phyloP scores from a whole-genome alignment of 2,797 vertebrate genomes.

The Periparus ater region DNA sequence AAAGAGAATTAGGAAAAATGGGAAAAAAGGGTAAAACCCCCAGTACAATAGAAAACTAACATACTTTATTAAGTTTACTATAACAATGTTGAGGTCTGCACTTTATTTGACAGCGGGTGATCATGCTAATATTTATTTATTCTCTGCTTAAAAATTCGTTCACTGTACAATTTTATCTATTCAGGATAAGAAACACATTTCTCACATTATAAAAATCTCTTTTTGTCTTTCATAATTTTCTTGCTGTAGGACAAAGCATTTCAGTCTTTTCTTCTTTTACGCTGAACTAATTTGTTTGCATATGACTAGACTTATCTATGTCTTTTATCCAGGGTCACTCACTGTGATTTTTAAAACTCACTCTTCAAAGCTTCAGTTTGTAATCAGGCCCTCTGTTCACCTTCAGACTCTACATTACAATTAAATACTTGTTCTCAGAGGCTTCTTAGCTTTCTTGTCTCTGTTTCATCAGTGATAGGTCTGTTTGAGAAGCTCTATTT shows the following conservation, averaged over 20 bases:
- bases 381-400: neutral
- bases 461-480: neutral
- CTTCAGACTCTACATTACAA: neutral
- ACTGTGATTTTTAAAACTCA: neutral
- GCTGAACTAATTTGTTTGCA: neutral
- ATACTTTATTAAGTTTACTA: neutral
- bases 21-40: fast-evolving
- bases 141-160: neutral
- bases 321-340: fast-evolving
- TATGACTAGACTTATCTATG: neutral
- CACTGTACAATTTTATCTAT: neutral
- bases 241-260: neutral
- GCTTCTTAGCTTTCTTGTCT: neutral
- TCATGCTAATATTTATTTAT: neutral
- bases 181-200: neutral
- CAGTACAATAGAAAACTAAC: neutral
- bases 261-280: neutral
- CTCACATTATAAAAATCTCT: neutral
- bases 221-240: neutral
- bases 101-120: neutral
- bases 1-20: neutral
- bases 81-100: neutral
- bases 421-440: neutral
- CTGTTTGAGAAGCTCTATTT: neutral
- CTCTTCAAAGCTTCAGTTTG: neutral